Evolutionary conservation across 2,113 vertebrate species (phyloP).

Genomic region (Cryptomyrus ogoouensis): DNA sequence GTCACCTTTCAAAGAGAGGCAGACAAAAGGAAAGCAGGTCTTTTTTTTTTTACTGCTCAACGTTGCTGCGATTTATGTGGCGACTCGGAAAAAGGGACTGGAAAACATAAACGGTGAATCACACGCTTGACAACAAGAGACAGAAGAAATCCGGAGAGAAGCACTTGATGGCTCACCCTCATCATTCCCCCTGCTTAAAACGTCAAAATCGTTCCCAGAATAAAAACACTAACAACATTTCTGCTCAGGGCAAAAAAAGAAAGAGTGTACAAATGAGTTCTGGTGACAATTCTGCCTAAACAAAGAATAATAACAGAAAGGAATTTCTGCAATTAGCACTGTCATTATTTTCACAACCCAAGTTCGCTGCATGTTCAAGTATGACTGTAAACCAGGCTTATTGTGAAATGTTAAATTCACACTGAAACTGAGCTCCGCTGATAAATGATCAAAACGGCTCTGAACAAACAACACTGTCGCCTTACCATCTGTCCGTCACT

Average conservation of each 20-base stretch:
- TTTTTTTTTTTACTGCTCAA: background rate
- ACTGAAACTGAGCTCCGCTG: background rate
- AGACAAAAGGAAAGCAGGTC: background rate
- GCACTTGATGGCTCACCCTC: background rate
- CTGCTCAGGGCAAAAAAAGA: background rate
- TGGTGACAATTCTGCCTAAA: background rate
- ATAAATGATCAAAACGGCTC: background rate
- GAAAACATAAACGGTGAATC: conserved; percentile 27
- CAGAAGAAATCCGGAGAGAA: background rate
- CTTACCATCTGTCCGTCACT: background rate
- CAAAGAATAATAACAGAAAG: background rate
- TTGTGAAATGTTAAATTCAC: conserved; percentile 7
- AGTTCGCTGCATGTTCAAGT: background rate
- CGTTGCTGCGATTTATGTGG: background rate
- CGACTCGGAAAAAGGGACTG: background rate
- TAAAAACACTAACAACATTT: background rate
- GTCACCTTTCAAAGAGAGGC: background rate
- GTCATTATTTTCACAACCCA: background rate
- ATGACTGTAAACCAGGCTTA: background rate
- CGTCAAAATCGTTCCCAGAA: background rate
- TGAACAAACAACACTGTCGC: background rate
- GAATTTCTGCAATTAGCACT: background rate
- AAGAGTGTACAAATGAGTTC: background rate
- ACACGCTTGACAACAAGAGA: conserved; percentile 21
- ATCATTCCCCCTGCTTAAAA: background rate